Percentiles rank a stretch among this genome's conserved stretches.
phyloP scores from a whole-genome alignment of 2,113 vertebrate species.

The Chaetodon auriga region DNA sequence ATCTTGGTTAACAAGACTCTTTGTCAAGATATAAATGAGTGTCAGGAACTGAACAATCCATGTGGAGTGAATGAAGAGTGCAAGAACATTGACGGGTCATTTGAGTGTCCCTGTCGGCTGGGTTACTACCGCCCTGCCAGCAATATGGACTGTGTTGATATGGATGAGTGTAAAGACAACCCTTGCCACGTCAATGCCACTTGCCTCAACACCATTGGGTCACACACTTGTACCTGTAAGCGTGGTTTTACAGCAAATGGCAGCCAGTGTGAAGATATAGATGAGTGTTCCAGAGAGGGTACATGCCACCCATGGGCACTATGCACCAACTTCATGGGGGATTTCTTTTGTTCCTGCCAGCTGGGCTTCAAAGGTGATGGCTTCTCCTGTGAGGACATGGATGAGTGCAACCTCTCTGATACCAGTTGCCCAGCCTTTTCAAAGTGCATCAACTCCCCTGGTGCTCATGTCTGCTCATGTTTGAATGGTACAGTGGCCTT shows the following conservation, averaged over 20 bases:
- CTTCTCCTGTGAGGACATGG: constrained; percentile 81
- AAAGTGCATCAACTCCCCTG: constrained; percentile 85
- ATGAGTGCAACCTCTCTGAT: constrained; percentile 82
- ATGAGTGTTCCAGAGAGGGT: constrained; percentile 79
- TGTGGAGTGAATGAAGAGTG: constrained; percentile 84
- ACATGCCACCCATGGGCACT: constrained; percentile 76
- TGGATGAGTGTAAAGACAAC: constrained; percentile 82
- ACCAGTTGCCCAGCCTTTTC: constrained; percentile 76
- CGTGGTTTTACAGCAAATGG: constrained; percentile 83
- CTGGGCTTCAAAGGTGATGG: constrained; percentile 84
- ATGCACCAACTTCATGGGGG: constrained; percentile 82
- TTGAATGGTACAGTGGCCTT: constrained; percentile 83
- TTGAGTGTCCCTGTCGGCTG: constrained; percentile 78
- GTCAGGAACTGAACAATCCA: constrained; percentile 54
- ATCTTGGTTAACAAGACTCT: constrained; percentile 79
- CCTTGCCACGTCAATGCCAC: constrained; percentile 83
- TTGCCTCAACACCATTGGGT: constrained; percentile 84
- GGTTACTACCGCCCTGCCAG: constrained; percentile 78
- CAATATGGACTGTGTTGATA: constrained; percentile 80
- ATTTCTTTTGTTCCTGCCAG: constrained; percentile 82
- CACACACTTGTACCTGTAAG: constrained; percentile 83
- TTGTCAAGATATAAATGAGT: constrained; percentile 87
- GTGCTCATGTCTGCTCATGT: constrained; percentile 86
- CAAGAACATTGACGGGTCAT: constrained; percentile 82
- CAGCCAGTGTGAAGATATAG: constrained; percentile 79